Evolutionary conservation across 2,113 vertebrate species (phyloP), one percentile per base, ranked within the genome.

Genomic region (Chloropsis cyanopogon): DNA sequence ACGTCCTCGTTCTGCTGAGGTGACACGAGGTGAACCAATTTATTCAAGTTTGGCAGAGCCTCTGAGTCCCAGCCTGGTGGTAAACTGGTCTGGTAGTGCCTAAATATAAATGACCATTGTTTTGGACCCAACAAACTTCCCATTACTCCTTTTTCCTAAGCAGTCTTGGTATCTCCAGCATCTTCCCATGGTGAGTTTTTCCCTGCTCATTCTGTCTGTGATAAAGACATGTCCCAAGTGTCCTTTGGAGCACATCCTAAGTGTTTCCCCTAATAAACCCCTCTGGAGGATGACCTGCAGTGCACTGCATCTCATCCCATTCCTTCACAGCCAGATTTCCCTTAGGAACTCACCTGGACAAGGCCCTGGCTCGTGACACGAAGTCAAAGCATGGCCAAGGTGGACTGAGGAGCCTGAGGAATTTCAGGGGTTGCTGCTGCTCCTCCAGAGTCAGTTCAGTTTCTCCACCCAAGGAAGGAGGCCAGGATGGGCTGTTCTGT

Each of bases 301-400:
- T 14, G 61, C 33, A 3, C 11, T 60, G 26, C 9, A n/a, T n/a
- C 75, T 69, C 54, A 26, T 57, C 26, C 41, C 66, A 46, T 23
- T 28, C 41, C 53, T 11, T 10, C 54, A 44, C 26, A 64, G 9
- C 26, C 35, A 52, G 7, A 52, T 50, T 7, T 72, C 25, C 78
- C 53, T 64, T 31, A 28, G 52, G 86, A 84, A 44, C 56, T 60
- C 84, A 68, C 23, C 69, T n/a, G 41, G 46, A n/a, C 41, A 41
- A 46, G n/a, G 18, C 12, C 11, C 41, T 68, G 49, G 19, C 29
- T 42, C 2, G 0, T 39, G 61, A 11, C n/a, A 26, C 0, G 0
- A 16, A 41, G 20, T 16, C 41, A 47, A 70, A 73, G 4, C 23
- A 5, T 1, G 49, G 59, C 69, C 69, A 41, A 28, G 59, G n/a